Conservation (phyloP, 2,797 vertebrate species). For the Pterois miles region DNA sequence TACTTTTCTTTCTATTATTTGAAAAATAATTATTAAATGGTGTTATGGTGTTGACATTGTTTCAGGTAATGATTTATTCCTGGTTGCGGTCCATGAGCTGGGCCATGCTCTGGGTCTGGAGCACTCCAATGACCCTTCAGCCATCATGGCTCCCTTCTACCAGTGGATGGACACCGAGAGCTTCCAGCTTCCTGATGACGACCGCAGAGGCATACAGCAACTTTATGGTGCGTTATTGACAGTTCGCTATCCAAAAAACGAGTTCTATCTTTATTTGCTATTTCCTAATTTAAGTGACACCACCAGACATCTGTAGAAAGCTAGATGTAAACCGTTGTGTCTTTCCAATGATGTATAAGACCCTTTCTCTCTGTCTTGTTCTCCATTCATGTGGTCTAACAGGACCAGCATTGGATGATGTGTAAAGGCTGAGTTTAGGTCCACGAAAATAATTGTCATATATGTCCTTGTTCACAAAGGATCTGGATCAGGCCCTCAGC, state of each 20-base stretch:
- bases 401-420: not conserved
- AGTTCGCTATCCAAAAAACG: not conserved
- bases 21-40: not conserved
- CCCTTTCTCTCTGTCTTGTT: not conserved
- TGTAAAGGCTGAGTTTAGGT: not conserved
- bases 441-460: not conserved
- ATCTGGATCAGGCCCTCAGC: conserved; percentile 67
- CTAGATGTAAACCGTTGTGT: not conserved
- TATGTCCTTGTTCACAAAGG: conserved; percentile 57
- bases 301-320: not conserved
- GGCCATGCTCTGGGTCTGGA: conserved; percentile 93
- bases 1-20: not conserved
- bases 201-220: conserved; percentile 91
- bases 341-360: not conserved
- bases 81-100: conserved; percentile 92
- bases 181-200: conserved; percentile 90
- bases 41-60: conserved; percentile 15
- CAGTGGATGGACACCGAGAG: conserved; percentile 96
- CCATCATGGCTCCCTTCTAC: conserved; percentile 96
- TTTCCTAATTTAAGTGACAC: not conserved
- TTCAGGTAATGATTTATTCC: conserved; percentile 92
- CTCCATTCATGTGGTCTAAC: not conserved
- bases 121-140: conserved; percentile 92
- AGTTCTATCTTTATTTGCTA: not conserved
- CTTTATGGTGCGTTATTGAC: conserved; percentile 85